phyloP scores from a whole-genome alignment of 2,797 vertebrate genomes.

The Propithecus deckenii region DNA sequence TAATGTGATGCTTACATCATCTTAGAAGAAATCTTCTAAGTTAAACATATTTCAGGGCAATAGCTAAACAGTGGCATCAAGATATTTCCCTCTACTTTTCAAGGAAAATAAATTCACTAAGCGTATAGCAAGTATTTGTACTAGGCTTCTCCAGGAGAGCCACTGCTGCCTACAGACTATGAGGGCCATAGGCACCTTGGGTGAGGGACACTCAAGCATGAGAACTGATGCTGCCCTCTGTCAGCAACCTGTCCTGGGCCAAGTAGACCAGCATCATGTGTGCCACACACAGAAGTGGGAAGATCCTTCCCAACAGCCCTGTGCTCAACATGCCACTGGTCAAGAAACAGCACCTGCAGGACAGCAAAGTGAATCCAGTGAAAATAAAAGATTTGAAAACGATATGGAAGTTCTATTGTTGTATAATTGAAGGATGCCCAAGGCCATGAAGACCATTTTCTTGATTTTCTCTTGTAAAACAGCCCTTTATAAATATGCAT shows the following conservation, averaged over 20 bases:
- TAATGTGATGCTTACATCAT: not conserved
- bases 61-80: not conserved
- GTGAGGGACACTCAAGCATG: slow-evolving; percentile 65
- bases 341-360: slow-evolving; percentile 92
- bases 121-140: not conserved
- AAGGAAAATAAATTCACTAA: not conserved
- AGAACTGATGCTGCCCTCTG: slow-evolving; percentile 92
- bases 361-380: not conserved
- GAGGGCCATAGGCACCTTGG: slow-evolving; percentile 1
- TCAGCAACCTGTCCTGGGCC: slow-evolving; percentile 91
- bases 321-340: slow-evolving; percentile 97
- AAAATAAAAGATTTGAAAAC: slow-evolving; percentile 9
- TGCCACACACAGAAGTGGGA: slow-evolving; percentile 96
- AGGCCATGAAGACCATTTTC: too few relatives aligned
- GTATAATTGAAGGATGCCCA: too few relatives aligned
- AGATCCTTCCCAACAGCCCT: slow-evolving; percentile 96
- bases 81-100: not conserved
- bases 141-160: not conserved
- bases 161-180: slow-evolving; percentile 61
- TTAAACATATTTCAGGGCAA: not conserved
- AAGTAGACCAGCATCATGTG: slow-evolving; percentile 97
- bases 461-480: not conserved
- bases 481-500: slow-evolving; percentile 99
- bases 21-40: not conserved
- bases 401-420: too few relatives aligned